Evolutionary conservation across 2,888 invertebrate species (phyloP).

Genomic region (Morpho helenor): DNA sequence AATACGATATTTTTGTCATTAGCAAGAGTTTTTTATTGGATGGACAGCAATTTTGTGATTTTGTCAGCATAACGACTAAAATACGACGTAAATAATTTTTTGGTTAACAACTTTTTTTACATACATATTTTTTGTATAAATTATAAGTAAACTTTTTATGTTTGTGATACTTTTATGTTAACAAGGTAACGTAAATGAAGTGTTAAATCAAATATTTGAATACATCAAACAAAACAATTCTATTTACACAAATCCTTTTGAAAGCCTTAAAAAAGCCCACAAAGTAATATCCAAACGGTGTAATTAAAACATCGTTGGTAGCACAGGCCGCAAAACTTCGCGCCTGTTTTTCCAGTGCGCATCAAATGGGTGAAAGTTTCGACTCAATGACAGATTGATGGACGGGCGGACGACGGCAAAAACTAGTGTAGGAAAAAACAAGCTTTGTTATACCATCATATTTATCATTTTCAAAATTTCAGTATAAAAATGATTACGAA

Average conservation of each 20-base stretch:
- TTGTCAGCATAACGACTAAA: too few species aligned
- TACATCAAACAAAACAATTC: too few species aligned
- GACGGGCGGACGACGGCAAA: constrained; percentile 20
- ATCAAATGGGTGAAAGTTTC: constrained; percentile 28
- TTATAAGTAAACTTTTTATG: background rate
- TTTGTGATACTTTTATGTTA: background rate
- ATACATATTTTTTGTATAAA: too few species aligned
- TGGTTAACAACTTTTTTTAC: too few species aligned
- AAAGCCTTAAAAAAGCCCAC: constrained; percentile 16
- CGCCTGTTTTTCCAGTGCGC: constrained; percentile 23
- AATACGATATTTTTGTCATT: too few species aligned
- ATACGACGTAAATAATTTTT: too few species aligned
- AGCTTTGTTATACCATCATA: constrained; percentile 3
- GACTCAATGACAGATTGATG: constrained; percentile 28
- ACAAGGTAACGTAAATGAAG: background rate
- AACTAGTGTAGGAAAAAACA: constrained; percentile 7
- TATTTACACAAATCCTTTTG: too few species aligned
- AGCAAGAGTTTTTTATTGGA: too few species aligned
- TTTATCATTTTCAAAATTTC: constrained; percentile 6
- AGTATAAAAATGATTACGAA: background rate
- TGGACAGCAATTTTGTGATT: too few species aligned
- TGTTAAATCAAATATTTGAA: too few species aligned
- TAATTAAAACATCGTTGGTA: constrained; percentile 28
- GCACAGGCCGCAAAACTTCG: constrained; percentile 21
- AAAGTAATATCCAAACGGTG: constrained; percentile 20